Evolutionary conservation across 2,797 vertebrate species (phyloP).

Genomic region (Decapterus maruadsi): DNA sequence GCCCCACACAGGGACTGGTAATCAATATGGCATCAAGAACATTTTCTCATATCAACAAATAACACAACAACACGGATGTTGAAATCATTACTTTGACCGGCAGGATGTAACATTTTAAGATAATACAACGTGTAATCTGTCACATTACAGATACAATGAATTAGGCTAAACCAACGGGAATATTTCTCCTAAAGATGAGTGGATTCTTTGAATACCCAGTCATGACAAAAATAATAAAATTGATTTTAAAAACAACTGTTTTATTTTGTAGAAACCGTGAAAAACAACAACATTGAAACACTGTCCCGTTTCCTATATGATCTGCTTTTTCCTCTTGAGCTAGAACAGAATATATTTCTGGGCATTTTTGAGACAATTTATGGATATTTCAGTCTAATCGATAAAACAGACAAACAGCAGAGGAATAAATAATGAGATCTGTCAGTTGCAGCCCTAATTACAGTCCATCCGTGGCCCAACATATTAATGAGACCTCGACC

Average conservation of each 20-base stretch:
- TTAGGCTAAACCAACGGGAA: neutral
- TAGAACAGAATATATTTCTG: too few species aligned
- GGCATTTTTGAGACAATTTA: neutral
- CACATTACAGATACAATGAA: neutral
- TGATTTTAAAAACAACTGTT: too few species aligned
- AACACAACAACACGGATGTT: neutral
- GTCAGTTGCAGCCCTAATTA: neutral
- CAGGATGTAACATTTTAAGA: neutral
- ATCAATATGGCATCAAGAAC: neutral
- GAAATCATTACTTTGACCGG: neutral
- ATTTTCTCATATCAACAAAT: neutral
- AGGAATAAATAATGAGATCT: neutral
- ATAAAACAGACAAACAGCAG: neutral
- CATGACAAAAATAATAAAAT: neutral
- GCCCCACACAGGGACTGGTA: slow-evolving; percentile 27
- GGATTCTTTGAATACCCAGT: neutral
- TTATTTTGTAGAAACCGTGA: too few species aligned
- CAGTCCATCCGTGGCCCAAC: neutral
- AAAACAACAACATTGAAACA: too few species aligned
- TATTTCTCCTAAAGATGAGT: neutral
- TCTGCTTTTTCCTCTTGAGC: too few species aligned
- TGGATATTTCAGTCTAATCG: neutral
- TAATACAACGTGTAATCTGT: neutral
- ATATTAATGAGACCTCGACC: neutral
- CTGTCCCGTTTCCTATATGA: too few species aligned